Conservation (phyloP, 2,797 vertebrate species). For the Brachyrhaphis roseni region DNA sequence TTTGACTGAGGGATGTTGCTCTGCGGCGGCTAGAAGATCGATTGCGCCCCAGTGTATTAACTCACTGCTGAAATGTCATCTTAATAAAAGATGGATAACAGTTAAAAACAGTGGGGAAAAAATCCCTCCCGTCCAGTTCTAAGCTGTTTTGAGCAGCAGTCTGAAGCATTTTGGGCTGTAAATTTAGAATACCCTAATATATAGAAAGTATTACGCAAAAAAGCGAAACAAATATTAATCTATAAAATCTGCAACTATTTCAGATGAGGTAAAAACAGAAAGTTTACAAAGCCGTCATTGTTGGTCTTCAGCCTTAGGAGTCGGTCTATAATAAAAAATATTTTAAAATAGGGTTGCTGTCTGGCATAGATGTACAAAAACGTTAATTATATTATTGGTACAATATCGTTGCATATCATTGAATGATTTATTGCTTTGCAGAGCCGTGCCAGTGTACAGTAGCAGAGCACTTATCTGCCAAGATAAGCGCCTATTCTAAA, state of each 20-base stretch:
- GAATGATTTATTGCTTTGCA: background rate
- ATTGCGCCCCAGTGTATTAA: constrained; percentile 49
- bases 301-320: background rate
- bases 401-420: background rate
- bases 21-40: constrained; percentile 54
- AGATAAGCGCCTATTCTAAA: constrained; percentile 28
- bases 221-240: background rate
- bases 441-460: background rate
- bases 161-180: background rate
- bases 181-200: background rate
- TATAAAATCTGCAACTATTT: background rate
- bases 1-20: constrained; percentile 64
- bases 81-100: constrained; percentile 59
- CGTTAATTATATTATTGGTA: background rate
- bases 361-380: background rate
- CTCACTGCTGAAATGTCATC: constrained; percentile 50
- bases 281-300: background rate
- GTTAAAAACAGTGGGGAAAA: constrained; percentile 9
- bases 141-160: background rate
- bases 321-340: background rate
- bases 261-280: background rate
- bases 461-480: constrained; percentile 29
- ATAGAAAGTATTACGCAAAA: background rate
- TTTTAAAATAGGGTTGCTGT: background rate
- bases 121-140: constrained; percentile 32